Base-by-base conservation (phyloP, 2,113 vertebrate genomes). In the Ceuthmochares aereus region DNA sequence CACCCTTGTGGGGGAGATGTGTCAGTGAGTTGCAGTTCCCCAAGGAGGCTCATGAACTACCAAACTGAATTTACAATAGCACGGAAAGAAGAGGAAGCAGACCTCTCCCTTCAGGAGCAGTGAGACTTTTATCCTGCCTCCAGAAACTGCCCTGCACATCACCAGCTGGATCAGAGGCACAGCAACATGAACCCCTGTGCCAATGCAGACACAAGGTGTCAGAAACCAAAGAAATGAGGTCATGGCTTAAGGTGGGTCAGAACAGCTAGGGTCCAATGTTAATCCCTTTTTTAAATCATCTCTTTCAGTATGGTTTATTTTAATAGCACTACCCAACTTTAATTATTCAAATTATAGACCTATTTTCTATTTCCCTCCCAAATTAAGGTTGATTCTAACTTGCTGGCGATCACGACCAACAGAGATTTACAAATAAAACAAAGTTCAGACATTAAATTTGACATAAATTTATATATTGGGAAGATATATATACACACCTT, bases 181-280 rank as follows among this genome's bases (percentile, higher is more conserved):
- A 21, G 25, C 18, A 79, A 51, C 40, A 70, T 43, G 23, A 54
- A 74, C 8, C 52, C 52, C 52, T 20, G 18, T 47, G 19, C 45
- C 45, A 14, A 2, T 67, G 34, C 45, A 90, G 93, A 88, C 83
- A 73, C 0, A 37, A 22, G 14, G 5, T 52, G 34, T 32, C 69
- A 82, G 59, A 91, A 94, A 82, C 93, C 62, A 76, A 58, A 87
- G 27, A 87, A 94, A 82, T 59, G 30, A 78, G 73, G 69, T 59
- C 20, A 51, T 72, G 84, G 47, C 40, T 93, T 64, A 34, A 40
- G 52, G 52, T 89, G 37, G 26, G 64, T 74, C 84, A 87, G 14
- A 0, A 9, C 45, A 87, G 32, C 32, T 59, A 93, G 56, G 47
- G 42, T 89, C 7, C 23, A 70, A 55, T 37, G 72, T 79, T 62